These are phyloP conservation scores for Coracopsis vasa DNA, from an alignment of 2,113 vertebrate genomes.

Conservation along the genomic window DNA sequence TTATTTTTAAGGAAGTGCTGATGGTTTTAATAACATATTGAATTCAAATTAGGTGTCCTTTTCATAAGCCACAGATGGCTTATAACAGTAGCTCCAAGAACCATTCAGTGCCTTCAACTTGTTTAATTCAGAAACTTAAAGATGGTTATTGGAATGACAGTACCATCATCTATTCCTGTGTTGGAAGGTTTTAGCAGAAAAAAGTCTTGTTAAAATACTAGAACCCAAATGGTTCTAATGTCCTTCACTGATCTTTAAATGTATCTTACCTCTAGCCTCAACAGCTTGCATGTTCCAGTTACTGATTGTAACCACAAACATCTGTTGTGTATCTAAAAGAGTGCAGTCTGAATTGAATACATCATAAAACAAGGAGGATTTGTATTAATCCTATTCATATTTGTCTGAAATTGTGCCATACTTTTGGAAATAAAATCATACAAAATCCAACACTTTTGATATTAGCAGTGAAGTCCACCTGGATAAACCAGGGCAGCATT, in stretches of 20 bases:
- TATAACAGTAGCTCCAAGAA: background rate
- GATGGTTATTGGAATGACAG: background rate
- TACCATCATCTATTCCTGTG: background rate
- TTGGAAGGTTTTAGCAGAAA: background rate
- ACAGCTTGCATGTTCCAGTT: background rate
- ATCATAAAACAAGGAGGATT: background rate
- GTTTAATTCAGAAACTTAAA: background rate
- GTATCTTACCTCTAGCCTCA: background rate
- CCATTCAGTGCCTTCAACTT: background rate
- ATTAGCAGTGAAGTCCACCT: background rate
- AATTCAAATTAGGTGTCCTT: slow-evolving; percentile 6
- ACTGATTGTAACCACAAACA: slow-evolving; percentile 28
- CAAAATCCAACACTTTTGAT: background rate
- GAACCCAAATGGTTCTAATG: background rate
- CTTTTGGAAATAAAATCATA: background rate
- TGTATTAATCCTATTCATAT: background rate
- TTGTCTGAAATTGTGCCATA: background rate
- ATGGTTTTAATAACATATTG: background rate
- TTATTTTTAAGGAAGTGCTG: slow-evolving; percentile 6
- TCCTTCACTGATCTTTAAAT: background rate
- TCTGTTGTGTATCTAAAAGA: slow-evolving; percentile 22
- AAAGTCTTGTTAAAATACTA: background rate
- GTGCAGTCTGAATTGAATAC: background rate
- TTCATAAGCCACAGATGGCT: background rate
- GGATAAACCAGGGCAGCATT: background rate